phyloP scores from a whole-genome alignment of 2,888 invertebrate species.

The Lasioglossum lativentre region DNA sequence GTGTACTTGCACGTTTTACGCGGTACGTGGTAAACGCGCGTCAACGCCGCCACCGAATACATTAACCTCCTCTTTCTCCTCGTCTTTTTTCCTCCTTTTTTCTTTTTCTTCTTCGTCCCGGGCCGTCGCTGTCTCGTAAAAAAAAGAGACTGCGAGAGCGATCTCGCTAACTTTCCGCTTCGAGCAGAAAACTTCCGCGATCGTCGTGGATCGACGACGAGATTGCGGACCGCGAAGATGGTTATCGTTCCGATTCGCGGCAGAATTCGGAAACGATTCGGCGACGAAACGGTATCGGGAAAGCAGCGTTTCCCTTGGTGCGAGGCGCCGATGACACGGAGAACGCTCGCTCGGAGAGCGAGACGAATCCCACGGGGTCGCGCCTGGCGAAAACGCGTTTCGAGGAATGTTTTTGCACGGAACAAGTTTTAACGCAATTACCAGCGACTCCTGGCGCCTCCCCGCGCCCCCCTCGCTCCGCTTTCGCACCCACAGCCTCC shows the following conservation, averaged over 20 bases:
- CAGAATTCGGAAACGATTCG: not conserved
- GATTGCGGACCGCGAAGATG: not conserved
- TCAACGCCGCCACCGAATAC: conserved; percentile 63
- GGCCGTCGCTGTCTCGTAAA: not conserved
- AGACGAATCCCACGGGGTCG: conserved; percentile 26
- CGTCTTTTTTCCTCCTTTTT: not conserved
- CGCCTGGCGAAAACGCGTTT: conserved; percentile 74
- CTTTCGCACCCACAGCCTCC: conserved; percentile 47
- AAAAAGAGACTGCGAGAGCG: conserved; percentile 7
- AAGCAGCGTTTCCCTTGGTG: not conserved
- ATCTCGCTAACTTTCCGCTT: conserved; percentile 41
- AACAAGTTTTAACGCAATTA: conserved; percentile 83
- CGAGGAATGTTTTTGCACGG: conserved; percentile 79
- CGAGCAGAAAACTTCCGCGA: conserved; percentile 38
- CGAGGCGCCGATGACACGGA: not conserved
- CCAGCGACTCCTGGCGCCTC: conserved; percentile 81
- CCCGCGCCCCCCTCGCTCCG: conserved; percentile 33
- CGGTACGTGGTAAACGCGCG: conserved; percentile 63
- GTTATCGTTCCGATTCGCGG: not conserved
- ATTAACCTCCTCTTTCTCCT: conserved; percentile 57
- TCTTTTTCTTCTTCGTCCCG: not conserved
- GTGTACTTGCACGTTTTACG: conserved; percentile 64
- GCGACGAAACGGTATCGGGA: not conserved
- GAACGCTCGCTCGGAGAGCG: not conserved
- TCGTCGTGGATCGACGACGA: conserved; percentile 4